These are phyloP conservation scores for Perognathus longimembris DNA, from an alignment of 2,113 vertebrate genomes.

Conservation along the genomic window DNA sequence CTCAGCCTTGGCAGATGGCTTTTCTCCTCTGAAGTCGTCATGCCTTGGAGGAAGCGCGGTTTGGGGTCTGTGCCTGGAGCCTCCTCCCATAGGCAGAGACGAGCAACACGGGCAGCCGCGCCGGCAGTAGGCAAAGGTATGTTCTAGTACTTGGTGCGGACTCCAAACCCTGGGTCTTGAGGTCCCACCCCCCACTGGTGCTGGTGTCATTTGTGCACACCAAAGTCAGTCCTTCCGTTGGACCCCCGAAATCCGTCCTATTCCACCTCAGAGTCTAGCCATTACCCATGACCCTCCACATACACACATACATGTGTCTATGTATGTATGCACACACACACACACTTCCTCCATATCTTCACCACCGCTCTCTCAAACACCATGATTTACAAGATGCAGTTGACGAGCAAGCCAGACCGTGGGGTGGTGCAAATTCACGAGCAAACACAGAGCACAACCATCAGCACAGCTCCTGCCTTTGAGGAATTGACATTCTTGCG, in stretches of 20 bases:
- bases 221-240: neutral
- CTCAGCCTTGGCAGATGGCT: constrained; percentile 55
- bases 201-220: neutral
- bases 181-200: neutral
- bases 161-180: neutral
- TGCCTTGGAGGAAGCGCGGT: constrained; percentile 52
- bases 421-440: neutral
- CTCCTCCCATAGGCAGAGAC: constrained; percentile 1
- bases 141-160: neutral
- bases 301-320: no score
- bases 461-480: neutral
- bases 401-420: neutral
- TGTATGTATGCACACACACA: no score
- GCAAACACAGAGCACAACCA: neutral
- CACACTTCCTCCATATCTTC: no score
- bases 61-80: constrained; percentile 8
- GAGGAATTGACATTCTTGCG: neutral
- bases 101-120: neutral
- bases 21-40: constrained; percentile 64
- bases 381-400: neutral
- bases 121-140: neutral
- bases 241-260: neutral
- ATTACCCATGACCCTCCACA: neutral
- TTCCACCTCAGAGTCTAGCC: neutral
- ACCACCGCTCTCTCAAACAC: no score